Conservation (phyloP, 1,140 invertebrate species). For the Chironomus striatipennis region DNA sequence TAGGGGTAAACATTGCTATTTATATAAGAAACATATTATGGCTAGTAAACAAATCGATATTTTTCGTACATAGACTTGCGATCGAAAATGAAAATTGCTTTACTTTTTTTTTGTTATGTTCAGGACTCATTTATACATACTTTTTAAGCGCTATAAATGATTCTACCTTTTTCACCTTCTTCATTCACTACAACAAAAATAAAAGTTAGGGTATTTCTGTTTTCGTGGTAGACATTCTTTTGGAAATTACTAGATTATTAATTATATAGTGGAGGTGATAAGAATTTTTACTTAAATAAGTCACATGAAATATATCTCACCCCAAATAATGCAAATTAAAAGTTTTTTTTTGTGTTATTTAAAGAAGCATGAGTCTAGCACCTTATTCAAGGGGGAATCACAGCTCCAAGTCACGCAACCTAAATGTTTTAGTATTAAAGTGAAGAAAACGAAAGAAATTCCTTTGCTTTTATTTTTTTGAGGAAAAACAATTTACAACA, state of each 20-base stretch:
- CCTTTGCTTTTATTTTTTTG: too few relatives aligned
- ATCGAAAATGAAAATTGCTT: constrained; percentile 16
- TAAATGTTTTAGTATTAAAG: neutral
- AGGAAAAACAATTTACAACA: too few relatives aligned
- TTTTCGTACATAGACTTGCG: neutral
- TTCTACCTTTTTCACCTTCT: neutral
- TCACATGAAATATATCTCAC: neutral
- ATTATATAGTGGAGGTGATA: neutral
- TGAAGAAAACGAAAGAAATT: too few relatives aligned
- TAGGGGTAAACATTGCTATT: neutral
- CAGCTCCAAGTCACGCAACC: constrained; percentile 2
- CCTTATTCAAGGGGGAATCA: neutral
- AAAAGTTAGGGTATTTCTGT: neutral
- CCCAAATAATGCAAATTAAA: neutral
- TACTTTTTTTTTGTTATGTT: neutral
- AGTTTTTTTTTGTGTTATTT: neutral
- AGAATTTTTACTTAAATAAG: neutral
- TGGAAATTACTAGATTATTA: neutral
- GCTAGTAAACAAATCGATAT: constrained; percentile 16
- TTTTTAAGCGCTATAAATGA: too few relatives aligned
- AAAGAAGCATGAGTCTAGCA: neutral
- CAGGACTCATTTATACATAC: too few relatives aligned
- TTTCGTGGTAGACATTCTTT: neutral
- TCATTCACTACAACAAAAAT: neutral
- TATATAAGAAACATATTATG: constrained; percentile 14